Base-by-base conservation (phyloP, 2,888 invertebrate genomes). In the Caradrina kadenii region DNA sequence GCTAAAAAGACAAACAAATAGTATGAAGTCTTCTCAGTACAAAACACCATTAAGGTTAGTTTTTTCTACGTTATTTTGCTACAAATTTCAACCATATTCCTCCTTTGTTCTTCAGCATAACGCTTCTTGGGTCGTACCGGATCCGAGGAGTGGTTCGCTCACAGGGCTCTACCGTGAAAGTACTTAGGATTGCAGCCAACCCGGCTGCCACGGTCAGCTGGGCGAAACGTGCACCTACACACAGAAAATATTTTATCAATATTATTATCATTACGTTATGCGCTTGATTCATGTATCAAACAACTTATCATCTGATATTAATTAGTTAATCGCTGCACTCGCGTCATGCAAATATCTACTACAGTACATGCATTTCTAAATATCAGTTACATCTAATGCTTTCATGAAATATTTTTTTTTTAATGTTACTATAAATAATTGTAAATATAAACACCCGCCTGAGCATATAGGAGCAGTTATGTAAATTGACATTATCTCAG, bases 61-160 rank as follows among this genome's bases (percentile, higher is more conserved):
- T 31, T 17, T n/a, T 21, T 22, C 13, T 53, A 10, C 42, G 17
- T 67, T 86, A 76, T 39, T 84, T 76, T 52, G 84, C 83, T 71
- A 82, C 87, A 83, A 96, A 94, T 76, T 88, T 89, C 50, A 96
- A 89, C 92, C 92, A 95, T 77, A 96, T 95, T 64, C 95, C 92
- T 55, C 95, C 96, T 85, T 93, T 93, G 82, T 95, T 96, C 85
- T 95, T 96, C 17, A 96, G 89, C 93, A 96, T 93, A 26, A 96
- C 93, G 72, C 96, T 96, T 63, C 96, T 87, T 1, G 96, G 89
- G 66, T 96, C 96, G 81, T 95, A 96, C 39, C 92, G 85, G 69
- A 96, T 94, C 7, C 73, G 82, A 1, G 94, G 81, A 10, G 95
- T 93, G 13, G 96, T 96, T 45, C 85, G 89, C 1, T 90, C 82